phyloP scores from a whole-genome alignment of 2,797 vertebrate species.

The Eptatretus atami region DNA sequence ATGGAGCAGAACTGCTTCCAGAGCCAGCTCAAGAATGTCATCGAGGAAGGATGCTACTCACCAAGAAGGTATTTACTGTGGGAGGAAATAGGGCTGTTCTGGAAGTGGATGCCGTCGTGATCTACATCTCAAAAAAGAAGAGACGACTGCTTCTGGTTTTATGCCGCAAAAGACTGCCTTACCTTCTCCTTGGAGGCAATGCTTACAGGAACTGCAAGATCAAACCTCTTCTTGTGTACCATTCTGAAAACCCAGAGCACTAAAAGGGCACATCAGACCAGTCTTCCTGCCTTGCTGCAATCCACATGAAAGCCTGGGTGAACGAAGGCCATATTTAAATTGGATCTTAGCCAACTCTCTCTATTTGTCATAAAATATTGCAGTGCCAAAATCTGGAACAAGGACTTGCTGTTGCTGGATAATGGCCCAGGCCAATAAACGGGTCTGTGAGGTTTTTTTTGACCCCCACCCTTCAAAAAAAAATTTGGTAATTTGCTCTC shows the following conservation, averaged over 20 bases:
- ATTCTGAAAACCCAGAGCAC: not conserved
- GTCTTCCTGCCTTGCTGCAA: not conserved
- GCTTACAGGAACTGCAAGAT: constrained; percentile 1
- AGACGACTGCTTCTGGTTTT: not conserved
- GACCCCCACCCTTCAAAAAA: too few species aligned
- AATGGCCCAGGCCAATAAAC: not conserved
- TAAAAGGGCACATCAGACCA: not conserved
- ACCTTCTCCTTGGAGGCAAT: not conserved
- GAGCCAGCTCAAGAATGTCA: not conserved
- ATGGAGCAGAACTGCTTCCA: not conserved
- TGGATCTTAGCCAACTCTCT: not conserved
- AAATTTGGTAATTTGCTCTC: too few species aligned
- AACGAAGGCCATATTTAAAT: not conserved
- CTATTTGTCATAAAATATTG: not conserved
- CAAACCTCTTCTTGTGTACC: constrained; percentile 4
- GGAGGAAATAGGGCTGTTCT: not conserved
- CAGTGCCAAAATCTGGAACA: not conserved
- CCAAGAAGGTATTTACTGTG: not conserved
- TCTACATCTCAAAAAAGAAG: not conserved
- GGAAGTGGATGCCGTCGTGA: not conserved
- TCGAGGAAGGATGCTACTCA: not conserved
- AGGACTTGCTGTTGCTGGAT: not conserved
- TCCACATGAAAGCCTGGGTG: not conserved
- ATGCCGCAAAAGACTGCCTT: not conserved
- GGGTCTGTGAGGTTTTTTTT: too few species aligned